Evolutionary conservation across 2,113 vertebrate genomes (phyloP).

Genomic region (Istiophorus platypterus): DNA sequence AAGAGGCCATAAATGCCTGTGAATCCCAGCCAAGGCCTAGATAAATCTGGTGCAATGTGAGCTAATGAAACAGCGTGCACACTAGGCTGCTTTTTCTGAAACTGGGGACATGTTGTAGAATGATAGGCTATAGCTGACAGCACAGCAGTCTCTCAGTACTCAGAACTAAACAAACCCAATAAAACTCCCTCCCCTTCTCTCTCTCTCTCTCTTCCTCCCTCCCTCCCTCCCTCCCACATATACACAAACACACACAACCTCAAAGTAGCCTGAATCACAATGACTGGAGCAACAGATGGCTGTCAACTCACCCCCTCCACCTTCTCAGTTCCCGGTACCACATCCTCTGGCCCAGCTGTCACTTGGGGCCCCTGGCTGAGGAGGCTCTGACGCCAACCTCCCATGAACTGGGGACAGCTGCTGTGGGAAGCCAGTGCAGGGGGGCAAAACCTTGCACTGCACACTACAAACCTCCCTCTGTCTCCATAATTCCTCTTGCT

Average conservation of each 20-base stretch:
- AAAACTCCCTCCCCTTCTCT: conserved; percentile 52
- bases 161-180: conserved; percentile 67
- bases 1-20: conserved; percentile 51
- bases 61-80: conserved; percentile 32
- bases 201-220: conserved; percentile 8
- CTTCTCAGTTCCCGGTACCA: conserved; percentile 59
- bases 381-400: conserved; percentile 76
- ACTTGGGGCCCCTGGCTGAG: conserved; percentile 69
- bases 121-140: conserved; percentile 46
- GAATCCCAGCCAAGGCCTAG: conserved; percentile 33
- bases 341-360: conserved; percentile 82
- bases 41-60: conserved; percentile 13
- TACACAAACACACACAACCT: conserved; percentile 54
- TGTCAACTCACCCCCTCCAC: conserved; percentile 77
- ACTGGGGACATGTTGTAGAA: conserved; percentile 31
- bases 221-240: conserved; percentile 40
- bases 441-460: conserved; percentile 19
- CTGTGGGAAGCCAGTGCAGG: conserved; percentile 50
- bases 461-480: conserved; percentile 57
- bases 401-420: conserved; percentile 77
- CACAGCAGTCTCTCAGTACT: conserved; percentile 45
- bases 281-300: conserved; percentile 84
- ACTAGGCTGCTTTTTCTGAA: conserved; percentile 45
- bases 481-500: conserved; percentile 37
- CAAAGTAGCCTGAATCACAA: conserved; percentile 78